phyloP scores from a whole-genome alignment of 2,797 vertebrate genomes.

The Catharus ustulatus region DNA sequence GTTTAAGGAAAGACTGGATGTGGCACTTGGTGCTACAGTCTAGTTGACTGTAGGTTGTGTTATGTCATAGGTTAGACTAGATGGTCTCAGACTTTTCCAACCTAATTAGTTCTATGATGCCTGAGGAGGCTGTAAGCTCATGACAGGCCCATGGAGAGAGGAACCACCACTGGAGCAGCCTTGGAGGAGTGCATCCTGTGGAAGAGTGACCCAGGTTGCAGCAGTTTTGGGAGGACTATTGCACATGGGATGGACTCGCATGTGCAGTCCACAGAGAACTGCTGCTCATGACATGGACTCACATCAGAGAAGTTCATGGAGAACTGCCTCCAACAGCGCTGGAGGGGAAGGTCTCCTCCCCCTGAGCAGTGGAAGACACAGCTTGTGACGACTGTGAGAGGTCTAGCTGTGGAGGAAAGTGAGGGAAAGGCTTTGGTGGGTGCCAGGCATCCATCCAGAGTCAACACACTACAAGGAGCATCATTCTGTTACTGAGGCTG shows the following conservation, averaged over 20 bases:
- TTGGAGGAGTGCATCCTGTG: neutral
- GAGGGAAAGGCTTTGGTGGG: neutral
- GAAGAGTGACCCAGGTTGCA: neutral
- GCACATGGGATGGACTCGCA: fast-evolving
- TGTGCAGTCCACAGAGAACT: neutral
- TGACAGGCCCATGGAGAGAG: neutral
- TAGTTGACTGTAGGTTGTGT: neutral
- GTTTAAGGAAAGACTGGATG: neutral
- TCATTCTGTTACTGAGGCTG: neutral
- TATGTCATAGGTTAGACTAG: neutral
- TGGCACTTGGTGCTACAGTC: no score
- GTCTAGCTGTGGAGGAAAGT: neutral
- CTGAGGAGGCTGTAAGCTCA: neutral
- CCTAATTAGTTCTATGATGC: neutral
- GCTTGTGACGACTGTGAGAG: neutral
- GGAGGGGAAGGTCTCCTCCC: neutral
- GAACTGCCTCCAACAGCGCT: neutral
- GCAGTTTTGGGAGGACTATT: neutral
- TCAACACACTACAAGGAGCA: neutral
- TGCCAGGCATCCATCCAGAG: neutral
- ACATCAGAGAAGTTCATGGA: neutral
- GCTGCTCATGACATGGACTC: neutral
- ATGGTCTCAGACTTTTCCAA: neutral
- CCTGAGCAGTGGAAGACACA: neutral
- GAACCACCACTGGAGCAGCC: neutral